These are phyloP conservation scores for Empidonax alnorum DNA, from an alignment of 2,113 vertebrate genomes.

Conservation along the genomic window DNA sequence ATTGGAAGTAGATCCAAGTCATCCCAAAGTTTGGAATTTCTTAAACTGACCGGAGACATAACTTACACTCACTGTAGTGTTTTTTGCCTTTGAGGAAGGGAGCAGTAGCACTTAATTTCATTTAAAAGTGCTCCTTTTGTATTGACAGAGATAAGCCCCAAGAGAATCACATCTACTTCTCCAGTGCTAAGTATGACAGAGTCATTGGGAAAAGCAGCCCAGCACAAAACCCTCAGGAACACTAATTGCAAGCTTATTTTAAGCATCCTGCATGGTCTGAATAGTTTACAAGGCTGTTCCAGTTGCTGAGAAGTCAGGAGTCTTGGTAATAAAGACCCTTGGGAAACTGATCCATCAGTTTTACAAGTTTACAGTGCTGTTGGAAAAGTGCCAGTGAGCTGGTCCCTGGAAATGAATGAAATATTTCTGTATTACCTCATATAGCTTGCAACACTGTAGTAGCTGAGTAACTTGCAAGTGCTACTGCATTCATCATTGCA, in stretches of 20 bases:
- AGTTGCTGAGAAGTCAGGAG: slow-evolving; percentile 45
- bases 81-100: background rate
- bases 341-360: slow-evolving; percentile 50
- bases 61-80: background rate
- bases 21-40: background rate
- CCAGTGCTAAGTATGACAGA: slow-evolving; percentile 3
- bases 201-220: slow-evolving; percentile 6
- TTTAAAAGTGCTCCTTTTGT: background rate
- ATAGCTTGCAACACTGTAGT: background rate
- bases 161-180: background rate
- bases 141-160: slow-evolving; percentile 12
- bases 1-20: background rate
- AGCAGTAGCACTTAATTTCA: background rate
- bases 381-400: slow-evolving; percentile 23
- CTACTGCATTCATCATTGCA: background rate
- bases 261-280: background rate
- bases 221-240: background rate
- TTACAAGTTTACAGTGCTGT: slow-evolving; percentile 24
- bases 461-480: background rate
- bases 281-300: slow-evolving; percentile 16
- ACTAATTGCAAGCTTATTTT: slow-evolving; percentile 38
- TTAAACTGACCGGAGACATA: background rate
- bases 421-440: slow-evolving; percentile 51
- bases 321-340: slow-evolving; percentile 20
- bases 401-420: slow-evolving; percentile 47